Evolutionary conservation across 2,797 vertebrate species (phyloP), one percentile per base, ranked within the genome.

Genomic region (Synanceia verrucosa): DNA sequence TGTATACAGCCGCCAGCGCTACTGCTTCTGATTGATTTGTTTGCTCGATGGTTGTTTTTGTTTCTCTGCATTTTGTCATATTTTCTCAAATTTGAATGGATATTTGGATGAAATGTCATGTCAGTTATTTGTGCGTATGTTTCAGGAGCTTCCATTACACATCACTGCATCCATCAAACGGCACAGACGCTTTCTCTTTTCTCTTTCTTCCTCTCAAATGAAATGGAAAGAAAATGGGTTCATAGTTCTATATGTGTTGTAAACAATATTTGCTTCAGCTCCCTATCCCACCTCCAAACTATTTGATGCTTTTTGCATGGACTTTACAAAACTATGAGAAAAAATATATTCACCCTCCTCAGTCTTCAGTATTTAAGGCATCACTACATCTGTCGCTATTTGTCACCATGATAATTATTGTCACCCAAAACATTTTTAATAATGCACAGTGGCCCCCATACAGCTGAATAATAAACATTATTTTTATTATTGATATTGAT

Each of bases 1-100:
- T 97, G 97, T 96, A 96, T 96, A 96, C 96, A 97, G 97, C 97
- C 96, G 95, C 95, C 95, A 97, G 97, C 96, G 86, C 93, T 88
- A 94, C 95, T 94, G 95, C 93, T 92, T 79, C 95, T 75, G 93
- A 94, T 94, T 97, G 96, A 97, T 97, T 97, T 96, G 81, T 88
- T 93, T 92, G 76, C 84, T 84, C 77, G 62, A 18, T 79, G 65
- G 63, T 73, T 85, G 86, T 89, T 88, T 86, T 89, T 81, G 71
- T 84, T 85, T 86, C 52, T 82, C 76, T 53, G 62, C 55, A 72
- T 83, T 89, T 85, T 86, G 74, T 84, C 85, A 80, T 76, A 78
- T 87, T 87, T 86, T 84, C 78, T 79, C 75, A 70, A 68, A 87
- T 85, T 80, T 83, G 73, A 88, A 82, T 81, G 66, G 61, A 76